Evolutionary conservation across 1,140 invertebrate species (phyloP), one percentile per base, ranked within the genome.

Genomic region (Drosophila watanabei): DNA sequence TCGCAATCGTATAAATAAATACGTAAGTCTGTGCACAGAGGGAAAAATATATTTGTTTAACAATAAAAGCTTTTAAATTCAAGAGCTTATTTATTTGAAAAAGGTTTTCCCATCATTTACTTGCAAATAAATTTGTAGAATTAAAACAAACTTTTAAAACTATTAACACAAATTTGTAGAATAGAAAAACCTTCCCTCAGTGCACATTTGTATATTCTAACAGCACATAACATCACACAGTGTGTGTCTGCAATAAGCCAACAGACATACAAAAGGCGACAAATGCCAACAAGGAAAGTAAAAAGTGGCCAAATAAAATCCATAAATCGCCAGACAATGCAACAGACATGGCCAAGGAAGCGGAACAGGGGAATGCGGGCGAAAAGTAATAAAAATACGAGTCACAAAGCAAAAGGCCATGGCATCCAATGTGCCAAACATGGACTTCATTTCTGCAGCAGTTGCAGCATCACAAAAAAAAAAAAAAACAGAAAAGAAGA

Each of bases 301-400:
- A 84, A 87, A 84, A 88, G 85, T 88, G 78, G 85, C 81, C 78
- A 89, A 88, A 88, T 88, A 88, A 89, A 89, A 89, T 79, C 85
- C 85, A 88, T 89, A 88, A 88, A 88, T 88, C 81, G 85, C 86
- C 86, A 79, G 69, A 87, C 84, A 87, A 88, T 87, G 85, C 77
- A 75, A 46, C 76, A 80, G 59, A 60, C 61, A 46, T 58, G 56
- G 52, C 45, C 54, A 66, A 33, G 35, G 54, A 37, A 9, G 46
- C 43, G 41, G 54, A 14, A 41, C 32, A 28, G 56, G 46, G 52
- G 28, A 43, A 37, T 33, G 51, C 46, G 49, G 59, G 41, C 14
- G 54, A 57, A 82, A 60, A 54, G 79, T 70, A 83, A 78, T 80
- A 88, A 61, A 88, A 88, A 80, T 84, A 84, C 69, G 54, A 86